Evolutionary conservation across 2,113 vertebrate genomes (phyloP).

Genomic region (Phodopus roborovskii): DNA sequence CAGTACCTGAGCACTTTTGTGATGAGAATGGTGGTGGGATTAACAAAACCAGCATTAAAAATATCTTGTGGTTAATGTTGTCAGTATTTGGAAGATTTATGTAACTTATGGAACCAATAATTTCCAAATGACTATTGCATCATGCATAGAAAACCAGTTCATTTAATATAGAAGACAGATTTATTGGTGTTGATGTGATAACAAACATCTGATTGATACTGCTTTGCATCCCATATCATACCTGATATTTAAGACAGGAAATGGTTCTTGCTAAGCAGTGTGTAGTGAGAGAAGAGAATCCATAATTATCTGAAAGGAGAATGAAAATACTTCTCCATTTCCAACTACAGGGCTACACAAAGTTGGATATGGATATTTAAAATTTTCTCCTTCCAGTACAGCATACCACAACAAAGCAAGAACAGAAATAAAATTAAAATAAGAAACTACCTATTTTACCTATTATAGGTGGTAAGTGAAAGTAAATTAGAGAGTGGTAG

Average conservation of each 20-base stretch:
- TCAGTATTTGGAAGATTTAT: constrained; percentile 38
- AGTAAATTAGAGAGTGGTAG: background rate
- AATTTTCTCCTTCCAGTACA: background rate
- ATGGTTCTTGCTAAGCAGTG: background rate
- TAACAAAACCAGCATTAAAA: constrained; percentile 56
- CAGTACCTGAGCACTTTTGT: constrained; percentile 42
- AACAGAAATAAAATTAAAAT: constrained; percentile 47
- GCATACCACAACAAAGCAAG: background rate
- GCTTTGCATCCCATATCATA: background rate
- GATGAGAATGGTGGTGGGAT: constrained; percentile 51
- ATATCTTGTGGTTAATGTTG: constrained; percentile 67
- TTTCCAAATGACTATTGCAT: constrained; percentile 52
- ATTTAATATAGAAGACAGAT: background rate
- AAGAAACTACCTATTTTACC: constrained; percentile 1
- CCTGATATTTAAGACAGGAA: background rate
- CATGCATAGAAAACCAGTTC: background rate
- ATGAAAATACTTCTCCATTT: constrained; percentile 42
- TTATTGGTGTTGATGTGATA: constrained; percentile 7
- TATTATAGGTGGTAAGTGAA: background rate
- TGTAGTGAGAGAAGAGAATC: constrained; percentile 36
- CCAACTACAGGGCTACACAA: background rate
- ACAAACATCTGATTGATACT: background rate
- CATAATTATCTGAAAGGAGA: background rate
- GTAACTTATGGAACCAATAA: constrained; percentile 37
- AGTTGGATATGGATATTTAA: background rate